Percentiles rank a stretch among this genome's conserved stretches.
phyloP scores from a whole-genome alignment of 2,888 invertebrate genomes.

The Crioceris asparagi region DNA sequence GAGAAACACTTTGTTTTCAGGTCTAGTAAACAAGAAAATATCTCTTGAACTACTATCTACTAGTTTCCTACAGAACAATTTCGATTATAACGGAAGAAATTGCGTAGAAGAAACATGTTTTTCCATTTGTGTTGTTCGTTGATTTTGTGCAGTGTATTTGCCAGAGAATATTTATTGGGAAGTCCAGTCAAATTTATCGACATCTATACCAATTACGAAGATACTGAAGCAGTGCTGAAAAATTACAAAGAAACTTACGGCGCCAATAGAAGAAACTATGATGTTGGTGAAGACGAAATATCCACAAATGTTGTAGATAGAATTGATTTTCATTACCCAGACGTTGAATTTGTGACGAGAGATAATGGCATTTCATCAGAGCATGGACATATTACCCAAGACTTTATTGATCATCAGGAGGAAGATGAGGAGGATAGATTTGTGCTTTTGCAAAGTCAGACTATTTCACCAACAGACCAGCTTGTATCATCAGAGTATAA shows the following conservation, averaged over 20 bases:
- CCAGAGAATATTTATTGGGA: too few relatives aligned
- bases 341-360: conserved; percentile 14
- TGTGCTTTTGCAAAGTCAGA: conserved; percentile 12
- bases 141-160: too few relatives aligned
- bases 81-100: too few relatives aligned
- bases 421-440: conserved; percentile 6
- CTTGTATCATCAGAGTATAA: not conserved
- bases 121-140: too few relatives aligned
- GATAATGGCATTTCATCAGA: conserved; percentile 19
- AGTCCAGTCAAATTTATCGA: conserved; percentile 6
- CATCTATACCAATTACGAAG: conserved; percentile 11
- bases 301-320: conserved; percentile 8
- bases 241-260: conserved; percentile 6
- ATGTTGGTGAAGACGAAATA: conserved; percentile 2
- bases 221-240: conserved; percentile 9
- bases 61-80: too few relatives aligned
- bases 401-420: too few relatives aligned
- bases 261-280: too few relatives aligned
- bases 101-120: too few relatives aligned
- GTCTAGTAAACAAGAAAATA: too few relatives aligned
- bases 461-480: conserved; percentile 2
- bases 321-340: conserved; percentile 17
- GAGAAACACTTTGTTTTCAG: too few relatives aligned
- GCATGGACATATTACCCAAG: conserved; percentile 12
- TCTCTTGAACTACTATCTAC: too few relatives aligned